phyloP scores from a whole-genome alignment of 2,113 vertebrate species.

The Pluvialis apricaria region DNA sequence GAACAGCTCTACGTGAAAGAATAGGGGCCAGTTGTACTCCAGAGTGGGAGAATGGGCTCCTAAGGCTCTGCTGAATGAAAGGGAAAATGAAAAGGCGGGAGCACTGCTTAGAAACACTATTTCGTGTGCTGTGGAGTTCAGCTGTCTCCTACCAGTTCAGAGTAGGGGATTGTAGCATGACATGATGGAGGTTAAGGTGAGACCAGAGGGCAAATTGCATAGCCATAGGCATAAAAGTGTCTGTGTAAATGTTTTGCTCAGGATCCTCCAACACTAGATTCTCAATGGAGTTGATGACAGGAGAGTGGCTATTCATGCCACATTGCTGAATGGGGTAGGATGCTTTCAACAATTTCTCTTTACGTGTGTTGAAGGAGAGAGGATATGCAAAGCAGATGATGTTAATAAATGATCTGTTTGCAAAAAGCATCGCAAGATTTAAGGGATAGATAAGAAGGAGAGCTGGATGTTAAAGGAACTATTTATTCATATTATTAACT shows the following conservation, averaged over 20 bases:
- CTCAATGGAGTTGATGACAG: background rate
- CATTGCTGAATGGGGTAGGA: background rate
- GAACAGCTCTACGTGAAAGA: background rate
- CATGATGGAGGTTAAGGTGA: background rate
- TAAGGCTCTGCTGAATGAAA: slow-evolving; percentile 36
- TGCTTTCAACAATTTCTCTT: background rate
- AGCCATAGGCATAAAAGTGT: background rate
- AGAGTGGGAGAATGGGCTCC: slow-evolving; percentile 14
- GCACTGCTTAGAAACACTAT: background rate
- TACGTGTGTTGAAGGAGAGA: background rate
- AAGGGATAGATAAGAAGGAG: background rate
- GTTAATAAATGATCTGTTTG: background rate
- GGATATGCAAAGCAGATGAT: background rate
- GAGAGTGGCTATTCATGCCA: background rate
- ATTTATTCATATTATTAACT: background rate
- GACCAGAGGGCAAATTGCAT: background rate
- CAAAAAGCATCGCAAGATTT: background rate
- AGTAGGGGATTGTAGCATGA: background rate
- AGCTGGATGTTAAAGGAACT: background rate
- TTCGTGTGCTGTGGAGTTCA: background rate
- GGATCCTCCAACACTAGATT: background rate
- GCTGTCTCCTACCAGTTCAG: background rate
- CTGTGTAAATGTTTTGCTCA: background rate
- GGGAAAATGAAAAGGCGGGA: slow-evolving; percentile 3
- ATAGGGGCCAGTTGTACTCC: background rate